Conservation (phyloP, 2,113 vertebrate species). For the Mustela nigripes region DNA sequence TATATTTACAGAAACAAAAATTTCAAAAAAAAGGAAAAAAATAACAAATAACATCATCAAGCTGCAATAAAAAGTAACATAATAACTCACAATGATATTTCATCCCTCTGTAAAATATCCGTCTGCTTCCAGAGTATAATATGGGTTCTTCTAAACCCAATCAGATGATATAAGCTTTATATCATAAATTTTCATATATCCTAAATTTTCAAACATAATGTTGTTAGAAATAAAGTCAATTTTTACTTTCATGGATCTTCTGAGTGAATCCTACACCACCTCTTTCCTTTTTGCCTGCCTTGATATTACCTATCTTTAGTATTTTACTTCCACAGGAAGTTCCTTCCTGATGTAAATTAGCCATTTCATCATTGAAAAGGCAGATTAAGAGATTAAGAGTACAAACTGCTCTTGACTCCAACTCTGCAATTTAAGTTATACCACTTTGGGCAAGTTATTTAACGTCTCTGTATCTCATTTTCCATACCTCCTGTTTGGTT, state of each 20-base stretch:
- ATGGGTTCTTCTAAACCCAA: neutral
- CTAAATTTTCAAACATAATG: neutral
- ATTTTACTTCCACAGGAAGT: neutral
- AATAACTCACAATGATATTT: conserved; percentile 60
- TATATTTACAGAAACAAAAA: conserved; percentile 42
- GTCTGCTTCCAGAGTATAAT: conserved; percentile 57
- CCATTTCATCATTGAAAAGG: neutral
- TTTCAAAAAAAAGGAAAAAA: neutral
- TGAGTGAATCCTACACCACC: neutral
- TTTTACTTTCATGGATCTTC: neutral
- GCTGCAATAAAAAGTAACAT: conserved; percentile 19
- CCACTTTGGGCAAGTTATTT: neutral
- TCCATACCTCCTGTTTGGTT: neutral
- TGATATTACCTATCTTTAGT: neutral
- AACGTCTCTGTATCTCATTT: neutral
- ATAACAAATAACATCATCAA: neutral
- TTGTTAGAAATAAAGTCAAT: conserved; percentile 16
- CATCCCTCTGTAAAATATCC: conserved; percentile 13
- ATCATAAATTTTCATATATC: neutral
- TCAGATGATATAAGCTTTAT: neutral
- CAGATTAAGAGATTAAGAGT: neutral
- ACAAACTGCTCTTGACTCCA: neutral
- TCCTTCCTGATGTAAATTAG: neutral
- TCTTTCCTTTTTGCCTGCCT: neutral
- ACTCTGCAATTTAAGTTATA: neutral